Evolutionary conservation across 2,797 vertebrate species (phyloP), one percentile per base, ranked within the genome.

Genomic region (Lithobates sylvaticus): DNA sequence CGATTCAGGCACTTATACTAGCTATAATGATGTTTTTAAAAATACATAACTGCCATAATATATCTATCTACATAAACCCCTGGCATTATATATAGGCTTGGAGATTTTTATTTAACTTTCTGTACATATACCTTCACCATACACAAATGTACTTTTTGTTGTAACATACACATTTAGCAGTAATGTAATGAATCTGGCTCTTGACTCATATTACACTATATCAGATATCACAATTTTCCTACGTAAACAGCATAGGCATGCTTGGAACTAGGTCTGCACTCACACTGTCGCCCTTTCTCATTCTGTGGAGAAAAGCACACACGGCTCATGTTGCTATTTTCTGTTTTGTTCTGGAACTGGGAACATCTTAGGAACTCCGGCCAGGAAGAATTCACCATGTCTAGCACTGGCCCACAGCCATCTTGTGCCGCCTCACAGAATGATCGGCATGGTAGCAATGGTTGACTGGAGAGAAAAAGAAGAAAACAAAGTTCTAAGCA

Each of bases 311-410:
- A 96, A 91, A 97, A 99, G 89, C 97, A 99, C 76, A 90, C 74
- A 23, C 88, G 90, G 50, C 88, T 84, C 76, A 18, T 1, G 1
- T 90, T 93, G 83, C 76, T 89, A 76, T 90, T 93, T 88, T 91
- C 93, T 8, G 87, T 91, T 90, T 90, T 90, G 88, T 93, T 95
- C 90, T 88, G 91, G 90, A 99, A 99, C 90, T 97, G 97, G 5
- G 97, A 98, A 89, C 98, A 99, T 80, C 94, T 95, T 82, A 99
- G 94, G 92, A 98, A 97, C 50, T 96, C 94, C 0, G 98, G 97
- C 97, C 97, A 99, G 68, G 97, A 96, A 86, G 96, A 94, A 50
- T 98, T 98, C 85, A 99, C 97, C 95, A 97, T 96, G 89, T 94
- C 95, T 58, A 99, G 94, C 47, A 99, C 95, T 0, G 97, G 96